These are phyloP conservation scores for Anabacerthia variegaticeps DNA, from an alignment of 2,797 vertebrate genomes.

Conservation along the genomic window DNA sequence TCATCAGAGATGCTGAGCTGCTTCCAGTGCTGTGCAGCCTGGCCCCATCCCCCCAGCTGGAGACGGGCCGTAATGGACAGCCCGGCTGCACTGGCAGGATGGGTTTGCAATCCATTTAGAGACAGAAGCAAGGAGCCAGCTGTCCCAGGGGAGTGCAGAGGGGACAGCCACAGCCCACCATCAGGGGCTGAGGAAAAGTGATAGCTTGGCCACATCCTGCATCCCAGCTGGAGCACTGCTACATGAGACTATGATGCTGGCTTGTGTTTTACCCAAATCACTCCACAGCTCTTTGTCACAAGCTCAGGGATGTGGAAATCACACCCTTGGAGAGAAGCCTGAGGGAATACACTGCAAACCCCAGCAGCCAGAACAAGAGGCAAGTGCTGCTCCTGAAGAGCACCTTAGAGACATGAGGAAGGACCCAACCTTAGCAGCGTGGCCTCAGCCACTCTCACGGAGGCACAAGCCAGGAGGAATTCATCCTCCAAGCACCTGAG, in stretches of 20 bases:
- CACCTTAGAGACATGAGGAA: background rate
- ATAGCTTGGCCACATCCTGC: fast-evolving
- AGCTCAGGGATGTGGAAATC: background rate
- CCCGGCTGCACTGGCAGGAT: constrained; percentile 32
- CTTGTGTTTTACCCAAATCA: background rate
- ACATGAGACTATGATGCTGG: fast-evolving
- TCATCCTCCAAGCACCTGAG: background rate
- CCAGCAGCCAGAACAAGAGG: background rate
- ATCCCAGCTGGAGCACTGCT: fast-evolving
- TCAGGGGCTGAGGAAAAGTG: background rate
- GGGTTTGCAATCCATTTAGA: constrained; percentile 48
- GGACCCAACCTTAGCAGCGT: background rate
- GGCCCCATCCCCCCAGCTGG: background rate
- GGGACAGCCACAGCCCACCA: background rate
- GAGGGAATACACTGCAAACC: background rate
- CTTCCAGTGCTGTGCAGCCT: background rate
- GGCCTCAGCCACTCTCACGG: background rate
- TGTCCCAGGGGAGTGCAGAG: background rate
- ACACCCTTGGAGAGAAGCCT: fast-evolving
- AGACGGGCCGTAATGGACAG: background rate
- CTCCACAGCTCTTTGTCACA: background rate
- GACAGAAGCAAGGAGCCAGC: background rate
- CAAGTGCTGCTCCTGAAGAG: background rate
- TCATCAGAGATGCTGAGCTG: constrained; percentile 36
- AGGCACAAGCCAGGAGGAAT: background rate